Evolutionary conservation across 1,140 invertebrate genomes (phyloP).

Genomic region (Caenorhabditis tropicalis): DNA sequence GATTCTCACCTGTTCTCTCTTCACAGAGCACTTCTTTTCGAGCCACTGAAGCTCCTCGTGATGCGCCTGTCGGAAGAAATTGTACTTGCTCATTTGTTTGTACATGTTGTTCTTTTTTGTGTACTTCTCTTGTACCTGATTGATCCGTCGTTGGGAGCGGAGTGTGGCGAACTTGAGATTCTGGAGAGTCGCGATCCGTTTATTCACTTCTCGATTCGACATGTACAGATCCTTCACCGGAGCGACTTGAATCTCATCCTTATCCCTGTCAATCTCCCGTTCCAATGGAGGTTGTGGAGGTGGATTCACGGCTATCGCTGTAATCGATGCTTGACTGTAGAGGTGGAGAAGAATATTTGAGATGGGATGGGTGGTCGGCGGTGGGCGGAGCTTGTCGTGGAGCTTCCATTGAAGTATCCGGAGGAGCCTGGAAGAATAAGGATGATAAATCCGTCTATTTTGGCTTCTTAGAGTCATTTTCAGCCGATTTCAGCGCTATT

Average conservation of each 20-base stretch:
- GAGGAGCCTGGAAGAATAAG: too few relatives aligned
- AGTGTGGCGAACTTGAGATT: constrained; percentile 93
- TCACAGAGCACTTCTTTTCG: constrained; percentile 89
- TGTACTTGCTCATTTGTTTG: constrained; percentile 99
- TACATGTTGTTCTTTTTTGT: constrained; percentile 95
- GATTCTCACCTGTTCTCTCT: constrained; percentile 94
- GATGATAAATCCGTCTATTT: constrained; percentile 54
- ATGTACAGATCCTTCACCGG: constrained; percentile 7
- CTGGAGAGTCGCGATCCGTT: constrained; percentile 66
- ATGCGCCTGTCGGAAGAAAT: constrained; percentile 94
- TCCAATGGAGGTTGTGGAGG: too few relatives aligned
- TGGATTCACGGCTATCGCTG: too few relatives aligned
- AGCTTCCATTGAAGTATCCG: too few relatives aligned
- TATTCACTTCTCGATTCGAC: constrained; percentile 51
- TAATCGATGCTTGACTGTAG: too few relatives aligned
- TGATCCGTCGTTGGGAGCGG: constrained; percentile 95
- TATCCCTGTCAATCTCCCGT: too few relatives aligned
- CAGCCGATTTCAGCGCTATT: too few relatives aligned
- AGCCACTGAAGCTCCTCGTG: constrained; percentile 86
- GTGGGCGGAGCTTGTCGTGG: too few relatives aligned
- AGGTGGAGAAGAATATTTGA: too few relatives aligned
- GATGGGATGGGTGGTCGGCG: too few relatives aligned
- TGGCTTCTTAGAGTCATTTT: too few relatives aligned
- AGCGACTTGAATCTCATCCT: background rate
- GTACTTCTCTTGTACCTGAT: constrained; percentile 80